A percentile compares a stretch with the other conserved stretches of the same genome.
Evolutionary conservation across 2,113 vertebrate species (phyloP).

Genomic region (Brienomyrus brachyistius): DNA sequence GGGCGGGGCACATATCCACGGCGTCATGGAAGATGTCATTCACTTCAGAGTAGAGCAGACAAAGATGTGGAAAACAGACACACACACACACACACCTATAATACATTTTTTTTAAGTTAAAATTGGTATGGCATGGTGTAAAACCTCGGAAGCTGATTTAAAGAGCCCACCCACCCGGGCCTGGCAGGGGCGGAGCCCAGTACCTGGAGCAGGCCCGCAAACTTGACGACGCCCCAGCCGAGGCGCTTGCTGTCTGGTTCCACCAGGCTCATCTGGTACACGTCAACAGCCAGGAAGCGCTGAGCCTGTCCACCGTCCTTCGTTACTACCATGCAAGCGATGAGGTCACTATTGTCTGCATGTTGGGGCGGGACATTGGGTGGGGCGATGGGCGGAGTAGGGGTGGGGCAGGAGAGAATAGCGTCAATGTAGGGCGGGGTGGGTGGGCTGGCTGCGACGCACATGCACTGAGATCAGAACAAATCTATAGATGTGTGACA

Average conservation of each 20-base stretch:
- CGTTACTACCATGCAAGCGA: conserved; percentile 90
- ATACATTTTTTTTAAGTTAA: too few relatives aligned
- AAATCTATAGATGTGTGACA: background rate
- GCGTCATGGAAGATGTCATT: background rate
- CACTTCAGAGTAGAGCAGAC: background rate
- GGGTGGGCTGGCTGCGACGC: background rate
- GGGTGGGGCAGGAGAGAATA: background rate
- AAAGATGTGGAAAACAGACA: background rate
- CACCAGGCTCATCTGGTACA: conserved; percentile 97
- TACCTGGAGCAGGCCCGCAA: conserved; percentile 90
- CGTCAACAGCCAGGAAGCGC: conserved; percentile 89
- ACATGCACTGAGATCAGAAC: background rate
- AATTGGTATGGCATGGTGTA: too few relatives aligned
- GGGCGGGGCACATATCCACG: background rate
- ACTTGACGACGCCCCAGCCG: conserved; percentile 96
- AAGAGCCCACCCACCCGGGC: background rate
- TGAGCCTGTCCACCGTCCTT: conserved; percentile 88
- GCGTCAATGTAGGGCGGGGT: background rate
- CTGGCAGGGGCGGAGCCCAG: background rate
- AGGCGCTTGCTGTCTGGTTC: conserved; percentile 89
- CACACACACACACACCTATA: too few relatives aligned
- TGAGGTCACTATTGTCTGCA: conserved; percentile 95
- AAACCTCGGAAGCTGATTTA: background rate
- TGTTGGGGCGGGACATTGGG: too few relatives aligned
- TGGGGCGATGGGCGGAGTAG: too few relatives aligned